phyloP scores from a whole-genome alignment of 2,113 vertebrate genomes.

The Macquaria australasica region DNA sequence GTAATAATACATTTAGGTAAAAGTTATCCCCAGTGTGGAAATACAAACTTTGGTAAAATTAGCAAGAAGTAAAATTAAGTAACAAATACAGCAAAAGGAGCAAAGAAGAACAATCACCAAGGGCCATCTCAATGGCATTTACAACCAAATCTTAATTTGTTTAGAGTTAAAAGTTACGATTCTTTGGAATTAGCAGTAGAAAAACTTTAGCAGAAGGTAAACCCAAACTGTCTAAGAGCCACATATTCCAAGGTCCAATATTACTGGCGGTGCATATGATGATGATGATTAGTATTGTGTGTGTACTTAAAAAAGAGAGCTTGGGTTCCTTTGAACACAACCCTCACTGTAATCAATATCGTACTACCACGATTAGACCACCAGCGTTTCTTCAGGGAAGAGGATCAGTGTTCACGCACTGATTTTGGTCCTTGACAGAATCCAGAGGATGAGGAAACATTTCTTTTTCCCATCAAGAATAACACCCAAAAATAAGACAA shows the following conservation, averaged over 20 bases:
- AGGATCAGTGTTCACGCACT: background rate
- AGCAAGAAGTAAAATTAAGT: background rate
- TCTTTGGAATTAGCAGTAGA: background rate
- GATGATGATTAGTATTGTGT: background rate
- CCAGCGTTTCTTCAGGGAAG: constrained; percentile 21
- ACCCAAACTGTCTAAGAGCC: background rate
- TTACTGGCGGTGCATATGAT: background rate
- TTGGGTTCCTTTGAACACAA: background rate
- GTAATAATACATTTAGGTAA: background rate
- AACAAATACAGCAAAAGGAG: background rate
- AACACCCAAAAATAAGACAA: constrained; percentile 3
- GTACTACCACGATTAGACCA: background rate
- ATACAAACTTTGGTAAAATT: background rate
- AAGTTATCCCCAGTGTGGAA: background rate
- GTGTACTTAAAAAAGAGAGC: background rate
- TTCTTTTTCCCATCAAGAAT: background rate
- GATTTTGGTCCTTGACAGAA: constrained; percentile 10
- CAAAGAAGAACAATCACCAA: background rate
- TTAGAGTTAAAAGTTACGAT: background rate
- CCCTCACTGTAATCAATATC: constrained; percentile 10
- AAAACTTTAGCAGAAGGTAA: background rate
- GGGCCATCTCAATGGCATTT: background rate
- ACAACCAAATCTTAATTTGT: background rate
- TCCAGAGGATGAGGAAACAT: constrained; percentile 18
- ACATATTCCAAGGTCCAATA: background rate